phyloP scores from a whole-genome alignment of 2,797 vertebrate species.

The Picus viridis region DNA sequence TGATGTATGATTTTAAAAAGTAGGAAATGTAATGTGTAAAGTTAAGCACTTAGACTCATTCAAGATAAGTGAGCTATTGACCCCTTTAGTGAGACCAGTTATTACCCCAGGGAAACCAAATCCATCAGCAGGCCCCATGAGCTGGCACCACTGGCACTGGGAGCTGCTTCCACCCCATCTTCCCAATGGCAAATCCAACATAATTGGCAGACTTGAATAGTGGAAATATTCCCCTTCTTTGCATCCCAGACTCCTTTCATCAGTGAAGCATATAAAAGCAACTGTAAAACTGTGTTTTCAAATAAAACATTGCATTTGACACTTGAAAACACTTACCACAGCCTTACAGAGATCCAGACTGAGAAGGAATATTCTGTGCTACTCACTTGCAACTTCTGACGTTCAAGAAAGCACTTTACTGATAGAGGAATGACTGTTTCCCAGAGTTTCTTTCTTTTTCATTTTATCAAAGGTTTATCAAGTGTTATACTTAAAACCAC shows the following conservation, averaged over 20 bases:
- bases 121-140: accelerated
- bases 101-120: neutral
- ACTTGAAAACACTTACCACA: neutral
- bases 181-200: neutral
- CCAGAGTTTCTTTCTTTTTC: neutral
- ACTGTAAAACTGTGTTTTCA: neutral
- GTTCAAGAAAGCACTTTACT: neutral
- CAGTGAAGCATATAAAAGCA: neutral
- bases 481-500: neutral
- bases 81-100: neutral
- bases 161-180: accelerated
- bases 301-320: neutral
- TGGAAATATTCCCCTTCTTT: neutral
- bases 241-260: neutral
- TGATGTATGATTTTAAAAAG: neutral
- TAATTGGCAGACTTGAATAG: neutral
- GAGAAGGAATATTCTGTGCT: neutral
- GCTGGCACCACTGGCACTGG: neutral
- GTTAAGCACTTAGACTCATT: neutral
- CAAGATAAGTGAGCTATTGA: neutral
- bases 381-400: neutral
- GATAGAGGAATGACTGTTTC: neutral
- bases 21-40: neutral
- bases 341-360: neutral
- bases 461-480: neutral